A percentile compares a stretch with the other conserved stretches of the same genome.
These are phyloP conservation scores for Cryptocephalus moraei DNA, from an alignment of 2,888 invertebrate genomes.

Conservation along the genomic window DNA sequence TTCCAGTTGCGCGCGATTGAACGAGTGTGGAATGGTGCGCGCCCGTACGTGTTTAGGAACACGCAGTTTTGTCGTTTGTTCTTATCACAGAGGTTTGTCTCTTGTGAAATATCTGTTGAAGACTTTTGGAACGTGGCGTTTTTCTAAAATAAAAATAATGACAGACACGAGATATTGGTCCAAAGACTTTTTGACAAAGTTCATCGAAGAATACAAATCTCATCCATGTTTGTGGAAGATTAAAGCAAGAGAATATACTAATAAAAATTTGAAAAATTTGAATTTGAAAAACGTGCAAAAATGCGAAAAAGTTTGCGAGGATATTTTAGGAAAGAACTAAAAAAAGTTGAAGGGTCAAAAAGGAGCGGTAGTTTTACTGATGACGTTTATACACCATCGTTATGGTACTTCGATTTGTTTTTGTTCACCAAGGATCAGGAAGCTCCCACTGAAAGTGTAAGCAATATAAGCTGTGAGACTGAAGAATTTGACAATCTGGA, in stretches of 20 bases:
- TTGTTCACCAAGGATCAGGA: slow-evolving; percentile 5
- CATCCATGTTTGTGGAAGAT: slow-evolving; percentile 3
- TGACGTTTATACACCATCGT: slow-evolving; percentile 5
- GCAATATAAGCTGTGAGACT: too few species aligned
- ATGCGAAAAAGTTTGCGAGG: too few species aligned
- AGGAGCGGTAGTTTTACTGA: neutral
- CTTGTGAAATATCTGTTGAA: too few species aligned
- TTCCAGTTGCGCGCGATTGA: neutral
- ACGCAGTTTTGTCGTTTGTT: too few species aligned
- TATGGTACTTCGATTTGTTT: slow-evolving; percentile 5
- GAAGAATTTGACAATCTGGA: too few species aligned
- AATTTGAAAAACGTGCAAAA: slow-evolving; percentile 3
- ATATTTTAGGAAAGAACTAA: slow-evolving; percentile 1
- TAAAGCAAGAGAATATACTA: slow-evolving; percentile 3
- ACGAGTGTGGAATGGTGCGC: too few species aligned
- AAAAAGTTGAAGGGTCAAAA: slow-evolving; percentile 1
- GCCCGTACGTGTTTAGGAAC: too few species aligned
- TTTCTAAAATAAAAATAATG: too few species aligned
- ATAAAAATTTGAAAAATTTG: slow-evolving; percentile 4
- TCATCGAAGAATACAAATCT: slow-evolving; percentile 1
- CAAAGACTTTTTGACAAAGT: neutral
- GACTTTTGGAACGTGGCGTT: too few species aligned
- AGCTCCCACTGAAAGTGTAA: neutral
- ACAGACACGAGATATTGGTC: neutral
- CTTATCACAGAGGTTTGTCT: too few species aligned